Evolutionary conservation across 2,797 vertebrate species (phyloP).

Genomic region (Siniperca scherzeri): DNA sequence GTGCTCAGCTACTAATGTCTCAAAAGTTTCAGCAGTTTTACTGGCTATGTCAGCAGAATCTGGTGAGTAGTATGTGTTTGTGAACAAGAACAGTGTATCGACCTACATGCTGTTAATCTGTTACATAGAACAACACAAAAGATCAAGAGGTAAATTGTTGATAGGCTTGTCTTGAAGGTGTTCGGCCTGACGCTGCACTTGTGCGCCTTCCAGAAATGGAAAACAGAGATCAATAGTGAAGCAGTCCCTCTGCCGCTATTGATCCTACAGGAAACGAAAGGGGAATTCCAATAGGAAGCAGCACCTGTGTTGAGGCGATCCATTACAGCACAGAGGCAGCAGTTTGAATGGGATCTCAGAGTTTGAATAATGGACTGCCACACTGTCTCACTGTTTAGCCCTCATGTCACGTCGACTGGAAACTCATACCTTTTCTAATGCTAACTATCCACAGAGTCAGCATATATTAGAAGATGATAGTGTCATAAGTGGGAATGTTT

Average conservation of each 20-base stretch:
- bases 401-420: constrained; percentile 54
- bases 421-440: constrained; percentile 58
- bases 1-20: constrained; percentile 97
- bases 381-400: constrained; percentile 61
- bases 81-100: neutral
- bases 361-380: constrained; percentile 77
- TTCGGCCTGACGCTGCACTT: constrained; percentile 58
- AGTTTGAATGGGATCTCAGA: constrained; percentile 59
- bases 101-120: constrained; percentile 32
- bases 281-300: constrained; percentile 81
- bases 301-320: constrained; percentile 53
- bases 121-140: constrained; percentile 18
- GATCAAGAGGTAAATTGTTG: constrained; percentile 32
- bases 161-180: constrained; percentile 30
- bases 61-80: constrained; percentile 88
- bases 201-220: constrained; percentile 73
- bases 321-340: constrained; percentile 71
- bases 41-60: constrained; percentile 99
- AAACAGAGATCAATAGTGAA: constrained; percentile 68
- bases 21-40: constrained; percentile 99
- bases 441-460: constrained; percentile 56
- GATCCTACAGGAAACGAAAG: constrained; percentile 71
- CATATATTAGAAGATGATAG: constrained; percentile 40
- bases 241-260: constrained; percentile 60
- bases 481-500: constrained; percentile 42